These are phyloP conservation scores for Dysdera silvatica DNA, from an alignment of 1,140 invertebrate species.

Conservation along the genomic window DNA sequence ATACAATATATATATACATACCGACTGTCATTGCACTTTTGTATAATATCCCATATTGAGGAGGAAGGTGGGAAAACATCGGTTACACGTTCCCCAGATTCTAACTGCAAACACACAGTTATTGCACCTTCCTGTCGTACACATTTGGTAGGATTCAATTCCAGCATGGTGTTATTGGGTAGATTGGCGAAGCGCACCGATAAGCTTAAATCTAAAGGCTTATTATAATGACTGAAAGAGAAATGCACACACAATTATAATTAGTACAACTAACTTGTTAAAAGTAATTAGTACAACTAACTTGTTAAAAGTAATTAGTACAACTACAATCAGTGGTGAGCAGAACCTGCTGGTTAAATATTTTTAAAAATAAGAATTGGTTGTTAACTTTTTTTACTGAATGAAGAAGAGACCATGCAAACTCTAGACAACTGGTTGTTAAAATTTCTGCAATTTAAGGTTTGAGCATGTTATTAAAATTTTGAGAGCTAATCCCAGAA, in stretches of 20 bases:
- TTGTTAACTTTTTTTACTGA: no score
- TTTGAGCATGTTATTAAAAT: no score
- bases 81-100: constrained; percentile 57
- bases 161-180: constrained; percentile 71
- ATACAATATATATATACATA: constrained; percentile 16
- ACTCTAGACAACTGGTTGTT: no score
- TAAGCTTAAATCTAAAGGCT: constrained; percentile 59
- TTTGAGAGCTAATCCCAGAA: no score
- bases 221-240: constrained; percentile 57
- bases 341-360: no score
- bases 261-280: constrained; percentile 18
- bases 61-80: constrained; percentile 53
- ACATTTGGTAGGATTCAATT: constrained; percentile 59
- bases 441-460: no score
- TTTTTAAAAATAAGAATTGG: no score
- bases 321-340: not conserved
- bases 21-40: constrained; percentile 45
- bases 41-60: constrained; percentile 58
- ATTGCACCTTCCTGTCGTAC: constrained; percentile 54
- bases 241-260: constrained; percentile 3
- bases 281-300: constrained; percentile 4
- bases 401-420: no score
- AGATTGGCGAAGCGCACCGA: constrained; percentile 67
- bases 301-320: constrained; percentile 1
- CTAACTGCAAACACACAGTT: constrained; percentile 61